These are phyloP conservation scores for Aphidius gifuensis DNA, from an alignment of 1,140 invertebrate species.

Conservation along the genomic window DNA sequence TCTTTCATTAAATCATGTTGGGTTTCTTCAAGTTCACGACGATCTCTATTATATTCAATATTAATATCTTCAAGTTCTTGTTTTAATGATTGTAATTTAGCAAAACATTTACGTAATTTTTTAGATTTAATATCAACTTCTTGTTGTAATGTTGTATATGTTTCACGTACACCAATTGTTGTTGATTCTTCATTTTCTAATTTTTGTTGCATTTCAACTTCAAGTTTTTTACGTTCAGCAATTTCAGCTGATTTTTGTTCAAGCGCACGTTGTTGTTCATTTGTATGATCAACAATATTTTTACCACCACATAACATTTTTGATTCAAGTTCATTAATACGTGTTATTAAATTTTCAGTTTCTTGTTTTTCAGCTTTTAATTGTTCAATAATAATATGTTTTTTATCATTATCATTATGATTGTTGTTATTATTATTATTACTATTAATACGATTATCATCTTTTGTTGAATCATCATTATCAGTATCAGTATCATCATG, in stretches of 20 bases:
- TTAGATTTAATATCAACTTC: slow-evolving; percentile 88
- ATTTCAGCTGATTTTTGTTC: slow-evolving; percentile 90
- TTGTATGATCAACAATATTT: slow-evolving; percentile 96
- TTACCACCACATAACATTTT: slow-evolving; percentile 97
- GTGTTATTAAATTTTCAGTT: slow-evolving; percentile 70
- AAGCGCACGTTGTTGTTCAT: slow-evolving; percentile 86
- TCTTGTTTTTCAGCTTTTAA: slow-evolving; percentile 67
- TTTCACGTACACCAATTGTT: slow-evolving; percentile 91
- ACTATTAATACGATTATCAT: slow-evolving; percentile 9
- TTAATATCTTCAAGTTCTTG: slow-evolving; percentile 81
- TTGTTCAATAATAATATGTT: slow-evolving; percentile 58
- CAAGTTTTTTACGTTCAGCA: slow-evolving; percentile 77
- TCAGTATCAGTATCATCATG: slow-evolving; percentile 47
- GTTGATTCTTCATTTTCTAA: slow-evolving; percentile 87
- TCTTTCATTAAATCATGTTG: slow-evolving; percentile 75
- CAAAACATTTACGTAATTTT: slow-evolving; percentile 65
- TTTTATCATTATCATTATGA: slow-evolving; percentile 61
- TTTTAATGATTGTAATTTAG: slow-evolving; percentile 53
- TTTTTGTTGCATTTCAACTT: slow-evolving; percentile 78
- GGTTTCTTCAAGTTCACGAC: slow-evolving; percentile 76
- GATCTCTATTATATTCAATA: slow-evolving; percentile 75
- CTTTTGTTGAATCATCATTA: slow-evolving; percentile 48
- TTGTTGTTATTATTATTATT: slow-evolving; percentile 57
- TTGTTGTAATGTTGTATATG: slow-evolving; percentile 90
- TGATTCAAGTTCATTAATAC: slow-evolving; percentile 86